Conservation (phyloP, 1,140 invertebrate genomes). For the Agrypnia vestita region DNA sequence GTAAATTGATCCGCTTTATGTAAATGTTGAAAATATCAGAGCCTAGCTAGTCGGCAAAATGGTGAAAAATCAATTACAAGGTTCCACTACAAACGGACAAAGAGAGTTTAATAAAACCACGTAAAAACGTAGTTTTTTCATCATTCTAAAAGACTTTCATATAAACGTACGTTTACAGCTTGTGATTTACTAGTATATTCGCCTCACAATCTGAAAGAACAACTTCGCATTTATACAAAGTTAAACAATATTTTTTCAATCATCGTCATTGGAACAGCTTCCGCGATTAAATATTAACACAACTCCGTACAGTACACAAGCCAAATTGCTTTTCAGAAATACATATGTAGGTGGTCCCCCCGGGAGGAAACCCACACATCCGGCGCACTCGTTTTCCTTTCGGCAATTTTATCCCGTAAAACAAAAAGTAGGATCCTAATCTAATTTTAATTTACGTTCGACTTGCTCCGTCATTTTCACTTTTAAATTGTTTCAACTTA, state of each 20-base stretch:
- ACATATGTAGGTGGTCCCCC: conserved; percentile 16
- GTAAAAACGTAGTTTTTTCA: too few species aligned
- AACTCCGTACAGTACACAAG: conserved; percentile 27
- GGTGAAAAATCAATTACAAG: too few species aligned
- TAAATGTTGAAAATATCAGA: too few species aligned
- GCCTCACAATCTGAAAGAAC: too few species aligned
- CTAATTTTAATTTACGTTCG: conserved; percentile 34
- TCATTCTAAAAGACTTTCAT: too few species aligned
- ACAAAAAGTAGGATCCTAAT: conserved; percentile 22
- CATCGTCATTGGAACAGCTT: conserved; percentile 34
- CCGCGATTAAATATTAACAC: conserved; percentile 44
- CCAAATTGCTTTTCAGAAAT: conserved; percentile 36
- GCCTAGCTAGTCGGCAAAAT: too few species aligned
- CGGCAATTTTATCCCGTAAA: conserved; percentile 30
- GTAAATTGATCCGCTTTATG: too few species aligned
- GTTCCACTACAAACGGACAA: too few species aligned
- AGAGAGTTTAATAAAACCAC: too few species aligned
- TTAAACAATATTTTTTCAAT: conserved; percentile 35
- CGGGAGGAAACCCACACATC: conserved; percentile 1
- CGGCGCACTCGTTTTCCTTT: conserved; percentile 28
- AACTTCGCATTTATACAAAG: conserved; percentile 5
- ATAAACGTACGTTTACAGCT: too few species aligned
- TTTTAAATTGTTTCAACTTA: conserved; percentile 13
- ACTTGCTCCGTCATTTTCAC: conserved; percentile 14
- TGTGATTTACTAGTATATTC: too few species aligned